A percentile compares a stretch with the other conserved stretches of the same genome.
Conservation (phyloP, 2,113 vertebrate species). For the Cacatua alba region DNA sequence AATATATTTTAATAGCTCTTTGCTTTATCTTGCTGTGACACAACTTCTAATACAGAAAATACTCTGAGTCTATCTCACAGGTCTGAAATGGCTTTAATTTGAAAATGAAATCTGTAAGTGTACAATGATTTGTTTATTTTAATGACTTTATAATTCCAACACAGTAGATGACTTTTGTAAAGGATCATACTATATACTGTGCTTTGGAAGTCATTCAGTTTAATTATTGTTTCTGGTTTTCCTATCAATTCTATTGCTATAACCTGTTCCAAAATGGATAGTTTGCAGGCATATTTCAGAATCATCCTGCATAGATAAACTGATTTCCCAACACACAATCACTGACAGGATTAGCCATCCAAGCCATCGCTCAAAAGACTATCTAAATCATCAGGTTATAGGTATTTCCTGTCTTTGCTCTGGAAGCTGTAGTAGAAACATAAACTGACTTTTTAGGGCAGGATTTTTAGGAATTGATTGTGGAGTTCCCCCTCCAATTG, state of each 20-base stretch:
- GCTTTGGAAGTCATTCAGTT: neutral
- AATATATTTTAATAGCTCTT: neutral
- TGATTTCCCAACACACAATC: neutral
- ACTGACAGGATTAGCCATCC: neutral
- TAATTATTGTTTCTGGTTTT: neutral
- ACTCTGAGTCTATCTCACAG: neutral
- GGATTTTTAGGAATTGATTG: neutral
- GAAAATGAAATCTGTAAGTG: neutral
- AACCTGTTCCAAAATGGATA: neutral
- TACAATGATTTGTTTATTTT: neutral
- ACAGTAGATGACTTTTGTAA: neutral
- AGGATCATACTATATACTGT: neutral
- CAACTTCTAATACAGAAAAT: neutral
- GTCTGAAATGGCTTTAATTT: neutral
- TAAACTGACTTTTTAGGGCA: neutral
- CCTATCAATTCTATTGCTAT: neutral
- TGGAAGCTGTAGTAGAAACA: neutral
- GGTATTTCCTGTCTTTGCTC: neutral
- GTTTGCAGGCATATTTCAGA: neutral
- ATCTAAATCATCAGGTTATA: neutral
- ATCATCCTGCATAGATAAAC: neutral
- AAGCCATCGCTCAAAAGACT: neutral
- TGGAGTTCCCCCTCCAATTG: neutral
- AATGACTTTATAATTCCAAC: neutral
- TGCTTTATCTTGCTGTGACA: neutral